Conservation (phyloP, 2,888 invertebrate species). For the Eupithecia tripunctaria region DNA sequence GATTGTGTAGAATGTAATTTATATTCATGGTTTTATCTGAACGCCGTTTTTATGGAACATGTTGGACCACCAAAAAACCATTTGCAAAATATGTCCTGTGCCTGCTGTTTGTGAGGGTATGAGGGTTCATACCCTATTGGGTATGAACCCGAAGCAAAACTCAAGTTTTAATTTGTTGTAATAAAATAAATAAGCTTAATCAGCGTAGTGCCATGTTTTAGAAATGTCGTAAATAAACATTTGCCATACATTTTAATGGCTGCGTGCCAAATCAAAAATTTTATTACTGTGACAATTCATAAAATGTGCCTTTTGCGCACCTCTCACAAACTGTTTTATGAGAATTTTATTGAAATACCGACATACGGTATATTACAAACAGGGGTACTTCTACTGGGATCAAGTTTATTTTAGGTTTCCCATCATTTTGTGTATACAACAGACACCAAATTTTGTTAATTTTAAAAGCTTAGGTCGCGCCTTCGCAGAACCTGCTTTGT, state of each 20-base stretch:
- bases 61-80: constrained; percentile 21
- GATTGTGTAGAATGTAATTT: constrained; percentile 37
- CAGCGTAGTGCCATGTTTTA: constrained; percentile 19
- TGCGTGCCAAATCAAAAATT: constrained; percentile 30
- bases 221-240: constrained; percentile 30
- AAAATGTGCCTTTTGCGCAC: constrained; percentile 21
- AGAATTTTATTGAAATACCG: not conserved
- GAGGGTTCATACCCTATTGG: too few relatives aligned
- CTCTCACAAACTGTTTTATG: constrained; percentile 8
- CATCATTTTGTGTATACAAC: not conserved
- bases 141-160: not conserved
- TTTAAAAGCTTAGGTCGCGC: not conserved
- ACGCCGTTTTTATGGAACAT: constrained; percentile 32
- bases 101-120: not conserved
- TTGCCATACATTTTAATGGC: constrained; percentile 30
- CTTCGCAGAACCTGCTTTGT: not conserved
- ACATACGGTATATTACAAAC: not conserved
- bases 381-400: not conserved
- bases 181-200: constrained; percentile 23
- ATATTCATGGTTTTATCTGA: constrained; percentile 38
- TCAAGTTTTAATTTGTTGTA: constrained; percentile 2
- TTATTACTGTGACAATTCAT: constrained; percentile 29
- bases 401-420: not conserved
- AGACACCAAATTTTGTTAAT: not conserved
- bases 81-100: constrained; percentile 6